These are phyloP conservation scores for Heterohyrax brucei DNA, from an alignment of 2,797 vertebrate species.

Conservation along the genomic window DNA sequence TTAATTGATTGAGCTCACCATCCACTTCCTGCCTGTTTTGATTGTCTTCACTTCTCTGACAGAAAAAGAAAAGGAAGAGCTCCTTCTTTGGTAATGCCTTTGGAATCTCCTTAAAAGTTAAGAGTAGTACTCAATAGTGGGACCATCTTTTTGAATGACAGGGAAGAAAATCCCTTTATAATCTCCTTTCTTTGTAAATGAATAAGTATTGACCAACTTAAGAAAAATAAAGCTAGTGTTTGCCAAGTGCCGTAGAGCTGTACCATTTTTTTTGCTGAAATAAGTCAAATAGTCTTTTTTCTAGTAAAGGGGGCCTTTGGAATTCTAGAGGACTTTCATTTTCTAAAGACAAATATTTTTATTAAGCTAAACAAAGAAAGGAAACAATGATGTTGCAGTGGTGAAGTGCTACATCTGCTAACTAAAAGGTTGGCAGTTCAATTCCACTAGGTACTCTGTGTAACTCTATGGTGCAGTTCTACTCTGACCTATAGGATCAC, in stretches of 20 bases:
- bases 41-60: neutral
- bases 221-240: slow-evolving; percentile 46
- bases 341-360: slow-evolving; percentile 1
- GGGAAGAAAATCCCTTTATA: neutral
- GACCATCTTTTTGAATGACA: slow-evolving; percentile 25
- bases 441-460: no score
- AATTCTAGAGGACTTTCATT: neutral
- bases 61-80: neutral
- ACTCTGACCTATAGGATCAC: no score
- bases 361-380: neutral
- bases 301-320: slow-evolving; percentile 18
- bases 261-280: slow-evolving; percentile 1
- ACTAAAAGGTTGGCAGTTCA: no score
- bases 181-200: neutral
- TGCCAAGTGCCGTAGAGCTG: neutral
- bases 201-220: neutral
- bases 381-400: no score
- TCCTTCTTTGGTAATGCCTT: neutral
- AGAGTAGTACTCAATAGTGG: neutral
- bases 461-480: no score
- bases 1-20: neutral
- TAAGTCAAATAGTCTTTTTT: neutral
- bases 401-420: no score
- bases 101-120: slow-evolving; percentile 33
- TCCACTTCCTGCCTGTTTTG: neutral